Conservation (phyloP, 2,113 vertebrate species). For the Myrmophylax atrothorax region DNA sequence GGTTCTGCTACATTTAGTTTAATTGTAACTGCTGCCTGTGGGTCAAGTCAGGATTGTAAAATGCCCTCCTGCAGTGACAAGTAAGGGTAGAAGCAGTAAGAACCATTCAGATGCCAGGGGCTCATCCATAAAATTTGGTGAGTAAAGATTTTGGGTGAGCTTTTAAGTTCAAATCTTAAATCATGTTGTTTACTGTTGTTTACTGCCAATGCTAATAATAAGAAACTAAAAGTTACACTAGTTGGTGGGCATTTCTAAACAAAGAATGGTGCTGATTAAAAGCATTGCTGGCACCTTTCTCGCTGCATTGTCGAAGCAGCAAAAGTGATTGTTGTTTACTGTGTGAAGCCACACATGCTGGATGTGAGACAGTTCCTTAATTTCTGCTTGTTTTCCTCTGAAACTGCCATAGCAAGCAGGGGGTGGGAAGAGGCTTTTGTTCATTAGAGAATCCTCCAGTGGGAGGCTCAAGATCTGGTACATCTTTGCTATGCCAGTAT, state of each 20-base stretch:
- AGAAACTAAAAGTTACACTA: neutral
- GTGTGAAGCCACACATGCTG: conserved; percentile 14
- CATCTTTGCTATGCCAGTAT: neutral
- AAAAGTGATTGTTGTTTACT: conserved; percentile 46
- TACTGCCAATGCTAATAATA: conserved; percentile 1
- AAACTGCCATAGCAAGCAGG: neutral
- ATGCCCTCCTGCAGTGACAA: neutral
- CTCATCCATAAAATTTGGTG: neutral
- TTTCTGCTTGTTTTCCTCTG: conserved; percentile 1
- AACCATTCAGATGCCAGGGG: neutral
- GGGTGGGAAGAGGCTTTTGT: neutral
- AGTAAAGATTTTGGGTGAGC: neutral
- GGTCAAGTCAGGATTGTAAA: neutral
- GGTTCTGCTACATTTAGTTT: conserved; percentile 8
- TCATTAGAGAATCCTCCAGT: neutral
- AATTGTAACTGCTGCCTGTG: neutral
- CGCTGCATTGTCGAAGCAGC: neutral
- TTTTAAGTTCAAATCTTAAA: neutral
- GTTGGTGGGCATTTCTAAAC: neutral
- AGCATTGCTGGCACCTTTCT: neutral
- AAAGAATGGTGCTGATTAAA: neutral
- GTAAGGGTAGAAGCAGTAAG: neutral
- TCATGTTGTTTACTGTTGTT: neutral
- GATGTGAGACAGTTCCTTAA: neutral
- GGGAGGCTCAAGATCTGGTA: neutral